Conservation (phyloP, 1,140 invertebrate genomes). For the Patella vulgata region DNA sequence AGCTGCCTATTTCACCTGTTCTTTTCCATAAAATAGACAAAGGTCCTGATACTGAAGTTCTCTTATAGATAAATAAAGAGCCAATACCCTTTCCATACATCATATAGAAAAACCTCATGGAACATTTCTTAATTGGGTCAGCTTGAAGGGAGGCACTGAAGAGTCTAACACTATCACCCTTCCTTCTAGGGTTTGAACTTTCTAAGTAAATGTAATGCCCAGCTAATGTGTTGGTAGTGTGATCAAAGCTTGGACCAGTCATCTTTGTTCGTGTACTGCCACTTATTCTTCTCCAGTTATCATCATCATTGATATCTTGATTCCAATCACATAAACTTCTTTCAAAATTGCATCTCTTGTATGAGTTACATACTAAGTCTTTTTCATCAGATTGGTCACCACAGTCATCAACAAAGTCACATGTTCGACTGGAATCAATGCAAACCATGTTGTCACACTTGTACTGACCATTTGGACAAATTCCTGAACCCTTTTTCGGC, state of each 20-base stretch:
- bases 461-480: conserved; percentile 72
- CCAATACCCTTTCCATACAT: conserved; percentile 61
- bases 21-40: conserved; percentile 23
- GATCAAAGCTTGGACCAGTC: conserved; percentile 80
- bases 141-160: conserved; percentile 51
- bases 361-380: conserved; percentile 74
- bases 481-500: conserved; percentile 32
- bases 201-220: conserved; percentile 84
- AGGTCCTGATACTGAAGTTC: conserved; percentile 29
- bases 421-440: conserved; percentile 83
- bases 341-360: conserved; percentile 61
- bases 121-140: conserved; percentile 51
- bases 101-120: conserved; percentile 59
- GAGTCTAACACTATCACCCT: conserved; percentile 79
- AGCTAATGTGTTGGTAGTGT: conserved; percentile 75
- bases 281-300: conserved; percentile 79
- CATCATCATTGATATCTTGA: conserved; percentile 71
- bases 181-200: conserved; percentile 72
- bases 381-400: conserved; percentile 91
- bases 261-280: conserved; percentile 73
- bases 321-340: conserved; percentile 78
- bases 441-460: conserved; percentile 73
- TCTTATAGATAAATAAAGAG: conserved; percentile 49
- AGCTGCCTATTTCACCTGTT: conserved; percentile 36
- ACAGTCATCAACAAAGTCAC: conserved; percentile 89